Percentiles rank a stretch among this genome's conserved stretches.
These are phyloP conservation scores for Paratilapia polleni DNA, from an alignment of 2,113 vertebrate genomes.

Conservation along the genomic window DNA sequence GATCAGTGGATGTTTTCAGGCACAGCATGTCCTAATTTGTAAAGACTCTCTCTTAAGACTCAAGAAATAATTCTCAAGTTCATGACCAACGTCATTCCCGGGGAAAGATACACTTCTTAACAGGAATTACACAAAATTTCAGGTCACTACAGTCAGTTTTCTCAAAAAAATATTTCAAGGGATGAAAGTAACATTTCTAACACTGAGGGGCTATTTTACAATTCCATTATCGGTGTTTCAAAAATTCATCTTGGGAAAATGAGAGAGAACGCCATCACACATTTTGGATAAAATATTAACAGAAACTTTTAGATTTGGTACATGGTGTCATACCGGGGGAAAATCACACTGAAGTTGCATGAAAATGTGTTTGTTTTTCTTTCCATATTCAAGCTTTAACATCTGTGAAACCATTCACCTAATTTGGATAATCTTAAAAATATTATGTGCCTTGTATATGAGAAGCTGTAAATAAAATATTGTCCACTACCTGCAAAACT, in stretches of 20 bases:
- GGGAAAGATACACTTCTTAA: fast-evolving
- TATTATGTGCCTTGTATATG: no score
- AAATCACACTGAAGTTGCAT: no score
- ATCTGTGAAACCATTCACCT: no score
- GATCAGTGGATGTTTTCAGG: not conserved
- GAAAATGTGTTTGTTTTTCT: no score
- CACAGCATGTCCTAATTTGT: not conserved
- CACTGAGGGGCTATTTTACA: not conserved
- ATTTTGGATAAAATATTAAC: not conserved
- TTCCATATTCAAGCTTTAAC: no score
- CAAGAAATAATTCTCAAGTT: not conserved
- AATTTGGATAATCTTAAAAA: no score
- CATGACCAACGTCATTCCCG: no score
- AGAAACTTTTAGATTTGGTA: not conserved
- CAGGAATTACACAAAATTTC: not conserved
- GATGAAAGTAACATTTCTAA: no score
- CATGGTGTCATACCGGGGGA: not conserved
- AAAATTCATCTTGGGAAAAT: not conserved
- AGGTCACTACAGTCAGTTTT: no score
- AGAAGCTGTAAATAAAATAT: no score
- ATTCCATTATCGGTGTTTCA: not conserved
- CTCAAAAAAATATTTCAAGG: no score
- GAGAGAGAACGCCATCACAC: not conserved
- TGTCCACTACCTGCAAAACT: no score
- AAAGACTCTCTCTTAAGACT: not conserved